These are phyloP conservation scores for Philereme vetulata DNA, from an alignment of 2,888 invertebrate genomes.

Conservation along the genomic window DNA sequence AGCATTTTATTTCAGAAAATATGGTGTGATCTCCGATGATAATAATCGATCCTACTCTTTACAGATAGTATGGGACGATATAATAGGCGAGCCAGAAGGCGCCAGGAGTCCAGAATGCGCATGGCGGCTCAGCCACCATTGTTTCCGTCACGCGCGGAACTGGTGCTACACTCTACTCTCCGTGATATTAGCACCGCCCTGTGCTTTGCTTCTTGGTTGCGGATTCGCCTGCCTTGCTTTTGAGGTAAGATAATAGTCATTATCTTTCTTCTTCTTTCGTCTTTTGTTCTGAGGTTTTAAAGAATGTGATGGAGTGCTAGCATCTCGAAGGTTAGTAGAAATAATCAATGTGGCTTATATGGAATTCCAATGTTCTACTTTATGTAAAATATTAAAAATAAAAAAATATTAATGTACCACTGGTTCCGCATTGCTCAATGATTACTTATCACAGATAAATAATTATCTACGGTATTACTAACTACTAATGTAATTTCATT, in stretches of 20 bases:
- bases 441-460: no score
- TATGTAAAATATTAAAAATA: no score
- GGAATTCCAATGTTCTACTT: no score
- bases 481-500: no score
- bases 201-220: conserved; percentile 86
- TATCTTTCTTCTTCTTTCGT: background rate
- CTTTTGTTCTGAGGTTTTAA: background rate
- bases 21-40: no score
- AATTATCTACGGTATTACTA: no score
- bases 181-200: conserved; percentile 86
- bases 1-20: no score
- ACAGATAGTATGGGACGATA: conserved; percentile 88
- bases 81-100: conserved; percentile 88
- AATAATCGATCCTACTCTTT: background rate
- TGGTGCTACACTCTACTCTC: conserved; percentile 88
- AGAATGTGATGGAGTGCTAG: no score
- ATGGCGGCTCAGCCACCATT: conserved; percentile 86
- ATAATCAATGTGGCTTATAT: no score
- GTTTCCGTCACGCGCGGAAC: conserved; percentile 86
- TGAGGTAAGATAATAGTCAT: conserved; percentile 64
- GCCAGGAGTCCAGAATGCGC: conserved; percentile 88
- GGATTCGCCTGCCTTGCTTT: conserved; percentile 89
- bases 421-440: no score
- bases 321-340: no score
- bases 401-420: no score